These are phyloP conservation scores for Drosophila baimaii DNA, from an alignment of 1,140 invertebrate species.

Conservation along the genomic window DNA sequence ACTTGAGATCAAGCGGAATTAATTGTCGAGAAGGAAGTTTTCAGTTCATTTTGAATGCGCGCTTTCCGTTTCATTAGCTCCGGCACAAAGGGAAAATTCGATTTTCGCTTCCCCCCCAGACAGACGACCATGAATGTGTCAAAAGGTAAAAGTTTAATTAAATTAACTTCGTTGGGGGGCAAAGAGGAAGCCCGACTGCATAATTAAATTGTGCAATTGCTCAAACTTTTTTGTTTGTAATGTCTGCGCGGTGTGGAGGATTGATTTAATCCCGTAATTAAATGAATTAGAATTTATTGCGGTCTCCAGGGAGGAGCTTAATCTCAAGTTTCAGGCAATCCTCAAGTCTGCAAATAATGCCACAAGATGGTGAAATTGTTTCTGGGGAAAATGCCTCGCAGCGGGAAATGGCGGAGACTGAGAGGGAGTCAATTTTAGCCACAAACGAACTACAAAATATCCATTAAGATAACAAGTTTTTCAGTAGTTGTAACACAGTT, in stretches of 20 bases:
- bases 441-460: constrained; percentile 83
- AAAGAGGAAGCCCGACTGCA: constrained; percentile 26
- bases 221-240: constrained; percentile 14
- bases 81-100: constrained; percentile 42
- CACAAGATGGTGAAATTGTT: constrained; percentile 31
- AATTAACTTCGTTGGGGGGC: constrained; percentile 49
- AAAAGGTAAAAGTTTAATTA: constrained; percentile 73
- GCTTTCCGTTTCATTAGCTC: constrained; percentile 63
- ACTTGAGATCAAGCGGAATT: constrained; percentile 44
- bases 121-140: constrained; percentile 44
- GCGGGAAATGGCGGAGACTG: constrained; percentile 30
- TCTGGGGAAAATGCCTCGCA: constrained; percentile 30
- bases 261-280: constrained; percentile 15
- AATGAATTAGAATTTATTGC: constrained; percentile 35
- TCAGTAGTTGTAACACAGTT: constrained; percentile 80
- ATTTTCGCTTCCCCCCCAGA: constrained; percentile 46
- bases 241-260: neutral
- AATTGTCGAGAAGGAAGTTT: constrained; percentile 28
- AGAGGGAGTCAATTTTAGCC: constrained; percentile 77
- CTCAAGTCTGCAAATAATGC: constrained; percentile 33
- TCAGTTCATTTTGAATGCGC: constrained; percentile 36
- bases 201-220: constrained; percentile 59
- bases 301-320: neutral
- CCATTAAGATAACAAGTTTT: constrained; percentile 82
- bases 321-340: constrained; percentile 1